A percentile compares a stretch with the other conserved stretches of the same genome.
phyloP scores from a whole-genome alignment of 2,797 vertebrate species.

The Fistularia tabacaria region DNA sequence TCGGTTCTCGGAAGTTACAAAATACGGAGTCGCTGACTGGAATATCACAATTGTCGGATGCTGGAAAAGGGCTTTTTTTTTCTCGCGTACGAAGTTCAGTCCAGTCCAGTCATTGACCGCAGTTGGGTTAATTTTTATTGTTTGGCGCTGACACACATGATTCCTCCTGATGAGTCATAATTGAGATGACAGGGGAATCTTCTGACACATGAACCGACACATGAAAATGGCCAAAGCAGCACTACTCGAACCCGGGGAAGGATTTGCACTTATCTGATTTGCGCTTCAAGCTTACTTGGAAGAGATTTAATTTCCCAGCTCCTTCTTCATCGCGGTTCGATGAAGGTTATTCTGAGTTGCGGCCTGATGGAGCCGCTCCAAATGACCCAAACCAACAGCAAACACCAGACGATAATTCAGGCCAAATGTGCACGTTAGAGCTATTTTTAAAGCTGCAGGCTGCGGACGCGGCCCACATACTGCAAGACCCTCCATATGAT shows the following conservation, averaged over 20 bases:
- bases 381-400: not conserved
- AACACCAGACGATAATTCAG: constrained; percentile 20
- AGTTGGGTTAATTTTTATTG: not conserved
- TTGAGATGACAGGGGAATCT: no score
- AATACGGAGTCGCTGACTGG: constrained; percentile 4
- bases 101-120: no score
- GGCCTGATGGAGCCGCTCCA: no score
- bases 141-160: not conserved
- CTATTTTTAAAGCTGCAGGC: constrained; percentile 29
- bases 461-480: constrained; percentile 26
- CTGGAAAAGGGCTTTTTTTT: constrained; percentile 5
- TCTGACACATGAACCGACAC: no score
- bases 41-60: constrained; percentile 19
- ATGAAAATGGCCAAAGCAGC: no score
- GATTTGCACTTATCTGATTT: no score
- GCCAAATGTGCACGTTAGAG: constrained; percentile 11
- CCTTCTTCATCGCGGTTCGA: no score
- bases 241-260: no score
- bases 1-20: constrained; percentile 15
- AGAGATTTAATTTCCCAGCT: no score
- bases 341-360: no score
- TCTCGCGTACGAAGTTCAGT: no score
- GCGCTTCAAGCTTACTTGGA: no score
- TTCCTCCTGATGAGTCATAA: not conserved
- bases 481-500: not conserved